Conservation (phyloP, 2,113 vertebrate genomes). For the Rhinolophus ferrumequinum region DNA sequence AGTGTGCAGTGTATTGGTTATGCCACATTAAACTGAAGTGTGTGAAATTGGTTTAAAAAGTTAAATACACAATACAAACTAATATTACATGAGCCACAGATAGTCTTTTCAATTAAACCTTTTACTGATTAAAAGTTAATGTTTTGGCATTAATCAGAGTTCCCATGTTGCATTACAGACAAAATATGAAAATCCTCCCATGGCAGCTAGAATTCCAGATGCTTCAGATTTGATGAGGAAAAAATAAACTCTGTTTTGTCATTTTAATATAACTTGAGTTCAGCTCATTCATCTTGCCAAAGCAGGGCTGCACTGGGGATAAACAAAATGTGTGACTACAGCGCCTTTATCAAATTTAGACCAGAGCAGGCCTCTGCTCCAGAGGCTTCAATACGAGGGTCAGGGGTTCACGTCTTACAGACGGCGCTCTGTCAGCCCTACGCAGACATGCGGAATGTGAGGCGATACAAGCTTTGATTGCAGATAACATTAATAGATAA, state of each 20-base stretch:
- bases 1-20: not conserved
- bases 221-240: not conserved
- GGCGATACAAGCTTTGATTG: not conserved
- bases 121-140: constrained; percentile 38
- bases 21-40: not conserved
- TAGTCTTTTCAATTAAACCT: constrained; percentile 53
- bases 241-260: not conserved
- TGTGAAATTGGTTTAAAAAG: not conserved
- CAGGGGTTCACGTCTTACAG: not conserved
- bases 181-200: constrained; percentile 32
- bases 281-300: not conserved
- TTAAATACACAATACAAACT: not conserved
- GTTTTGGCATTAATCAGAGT: constrained; percentile 44
- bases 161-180: not conserved
- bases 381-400: not conserved
- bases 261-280: constrained; percentile 4
- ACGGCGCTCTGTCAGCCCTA: not conserved
- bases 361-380: not conserved
- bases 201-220: constrained; percentile 49
- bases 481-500: constrained; percentile 59
- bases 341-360: not conserved
- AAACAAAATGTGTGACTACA: not conserved
- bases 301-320: not conserved
- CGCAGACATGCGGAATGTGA: not conserved
- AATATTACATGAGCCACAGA: constrained; percentile 27